Percentiles rank a stretch among this genome's conserved stretches.
Evolutionary conservation across 2,797 vertebrate species (phyloP).

Genomic region (Crypturellus tataupa): DNA sequence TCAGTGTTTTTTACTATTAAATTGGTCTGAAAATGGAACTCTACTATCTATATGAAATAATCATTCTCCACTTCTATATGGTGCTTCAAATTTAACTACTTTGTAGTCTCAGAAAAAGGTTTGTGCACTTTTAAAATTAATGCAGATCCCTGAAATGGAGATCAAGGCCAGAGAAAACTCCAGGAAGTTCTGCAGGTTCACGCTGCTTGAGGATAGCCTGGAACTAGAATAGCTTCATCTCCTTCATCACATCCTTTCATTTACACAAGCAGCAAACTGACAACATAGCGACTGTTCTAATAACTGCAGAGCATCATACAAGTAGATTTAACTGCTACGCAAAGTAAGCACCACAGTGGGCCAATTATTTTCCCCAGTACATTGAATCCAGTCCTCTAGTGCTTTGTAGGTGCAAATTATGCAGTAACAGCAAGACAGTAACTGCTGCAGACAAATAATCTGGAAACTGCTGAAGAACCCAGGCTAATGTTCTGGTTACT

Average conservation of each 20-base stretch:
- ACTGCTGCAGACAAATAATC: not conserved
- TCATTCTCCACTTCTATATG: conserved; percentile 12
- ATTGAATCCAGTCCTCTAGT: not conserved
- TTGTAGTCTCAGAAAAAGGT: conserved; percentile 13
- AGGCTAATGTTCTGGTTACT: not conserved
- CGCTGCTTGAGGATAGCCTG: not conserved
- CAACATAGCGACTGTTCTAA: not conserved
- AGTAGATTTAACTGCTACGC: not conserved
- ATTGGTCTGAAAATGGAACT: not conserved
- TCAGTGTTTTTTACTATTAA: not conserved
- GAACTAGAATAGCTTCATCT: not conserved
- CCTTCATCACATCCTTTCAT: not conserved
- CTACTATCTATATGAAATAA: not conserved
- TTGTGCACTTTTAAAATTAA: conserved; percentile 46
- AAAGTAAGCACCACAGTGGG: not conserved
- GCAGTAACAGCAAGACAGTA: not conserved
- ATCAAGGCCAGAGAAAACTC: conserved; percentile 18
- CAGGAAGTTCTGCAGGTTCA: conserved; percentile 22
- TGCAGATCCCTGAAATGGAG: conserved; percentile 44
- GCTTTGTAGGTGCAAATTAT: not conserved
- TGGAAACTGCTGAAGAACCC: not conserved
- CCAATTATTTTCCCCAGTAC: not conserved
- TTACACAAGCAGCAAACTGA: not conserved
- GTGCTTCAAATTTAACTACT: conserved; percentile 25
- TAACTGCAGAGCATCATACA: not conserved